Base-by-base conservation (phyloP, 2,888 invertebrate species). In the Dromius quadrimaculatus region DNA sequence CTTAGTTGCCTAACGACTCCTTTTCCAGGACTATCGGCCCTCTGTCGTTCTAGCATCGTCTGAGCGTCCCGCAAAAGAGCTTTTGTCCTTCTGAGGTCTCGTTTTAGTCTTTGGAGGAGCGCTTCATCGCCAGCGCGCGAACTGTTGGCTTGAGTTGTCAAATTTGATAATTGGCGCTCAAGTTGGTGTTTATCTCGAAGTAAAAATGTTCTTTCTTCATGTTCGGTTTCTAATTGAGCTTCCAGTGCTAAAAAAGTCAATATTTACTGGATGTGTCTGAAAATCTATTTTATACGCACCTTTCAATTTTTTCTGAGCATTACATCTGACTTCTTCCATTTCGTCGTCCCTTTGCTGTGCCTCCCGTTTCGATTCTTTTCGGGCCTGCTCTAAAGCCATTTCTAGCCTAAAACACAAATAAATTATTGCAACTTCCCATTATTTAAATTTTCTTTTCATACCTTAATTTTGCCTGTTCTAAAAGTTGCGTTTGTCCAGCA, bases 271-370 rank as follows among this genome's bases (percentile, higher is more conserved):
- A 41, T 13, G 13, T 41, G 4, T 9, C 8, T 9, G 5, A 41
- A 8, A 8, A 41, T 9, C 8, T 9, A 5, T 41, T 41, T 9
- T 41, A 41, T 41, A 41, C 81, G 79, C 75, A 90, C 91, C 90
- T 85, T 94, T 94, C 15, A 95, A 91, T 84, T 96, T 97, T 84
- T 97, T 97, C 79, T 94, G 92, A 2, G 95, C 91, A 77, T 92
- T 92, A 73, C 93, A 93, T 11, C 97, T 87, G 23, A 93, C 90
- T 77, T 97, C 97, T 79, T 98, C 97, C 79, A 97, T 84, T 81
- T 98, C 98, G 75, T 96, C 95, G 76, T 98, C 98, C 3, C 95
- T 87, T 75, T 94, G 92, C 73, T 94, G 93, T 32, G 95, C 88
- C 79, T 98, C 97, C 70, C 94, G 89, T 6, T 94, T 88, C 75